Evolutionary conservation across 2,113 vertebrate species (phyloP), one percentile per base, ranked within the genome.

Genomic region (Percopsis transmontana): DNA sequence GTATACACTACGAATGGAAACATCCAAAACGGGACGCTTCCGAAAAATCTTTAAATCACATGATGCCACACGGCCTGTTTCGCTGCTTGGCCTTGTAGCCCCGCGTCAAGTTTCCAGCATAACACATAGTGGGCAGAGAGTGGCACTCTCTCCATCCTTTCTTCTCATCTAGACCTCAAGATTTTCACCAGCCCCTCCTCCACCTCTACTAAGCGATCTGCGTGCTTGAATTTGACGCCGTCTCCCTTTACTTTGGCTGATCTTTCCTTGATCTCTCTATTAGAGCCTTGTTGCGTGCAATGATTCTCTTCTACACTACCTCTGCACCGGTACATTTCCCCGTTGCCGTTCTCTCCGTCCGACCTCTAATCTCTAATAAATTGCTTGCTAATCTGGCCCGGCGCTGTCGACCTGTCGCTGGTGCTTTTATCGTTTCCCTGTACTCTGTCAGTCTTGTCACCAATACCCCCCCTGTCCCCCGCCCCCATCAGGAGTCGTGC

Each of bases 191-290:
- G n/a, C 62, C 62, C 55, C 71, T 61, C 68, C 74, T 50, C 33
- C 24, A 7, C 21, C 24, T 23, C 41, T 24, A 47, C 47, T n/a
- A 50, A 1, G 42, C 80, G 72, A 73, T 83, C 75, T 76, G 74
- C 66, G 77, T 59, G 59, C 57, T 59, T 59, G 67, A 78, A 82
- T 81, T 73, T 51, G 76, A 76, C 75, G 76, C 54, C 38, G 61
- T 52, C 70, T 54, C 1, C 3, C 62, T 64, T 55, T 39, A 54
- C 70, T 64, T n/a, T 20, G 12, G 42, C 38, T 64, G 45, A 77
- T 81, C 59, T 62, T 58, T 39, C 58, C 42, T 44, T 44, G 19
- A 69, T 72, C 48, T 12, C 62, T 61, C 58, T 44, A 55, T 72
- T 68, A 56, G 55, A 42, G 62, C 15, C 27, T 19, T 3, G 24